A percentile compares a stretch with the other conserved stretches of the same genome.
Evolutionary conservation across 2,888 invertebrate species (phyloP).

Genomic region (Neelides folsomi): DNA sequence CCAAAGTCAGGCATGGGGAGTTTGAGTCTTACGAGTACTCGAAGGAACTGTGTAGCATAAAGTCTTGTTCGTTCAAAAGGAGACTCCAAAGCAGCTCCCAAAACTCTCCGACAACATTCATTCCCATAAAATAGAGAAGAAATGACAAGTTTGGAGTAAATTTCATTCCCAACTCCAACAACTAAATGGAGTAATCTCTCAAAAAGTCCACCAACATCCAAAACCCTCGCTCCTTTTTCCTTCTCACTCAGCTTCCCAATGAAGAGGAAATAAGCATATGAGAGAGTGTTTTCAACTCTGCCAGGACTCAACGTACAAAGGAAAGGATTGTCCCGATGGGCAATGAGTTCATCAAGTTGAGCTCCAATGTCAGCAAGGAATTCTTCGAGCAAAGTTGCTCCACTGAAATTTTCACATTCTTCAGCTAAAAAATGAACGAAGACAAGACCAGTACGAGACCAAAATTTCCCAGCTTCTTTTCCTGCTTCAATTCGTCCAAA

Average conservation of each 20-base stretch:
- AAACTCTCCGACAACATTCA: conserved; percentile 40
- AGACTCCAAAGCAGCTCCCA: conserved; percentile 43
- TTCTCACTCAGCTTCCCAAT: conserved; percentile 59
- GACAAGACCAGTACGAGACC: conserved; percentile 44
- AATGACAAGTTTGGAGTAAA: conserved; percentile 83
- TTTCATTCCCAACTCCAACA: conserved; percentile 61
- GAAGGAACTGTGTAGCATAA: conserved; percentile 82
- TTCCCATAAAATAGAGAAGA: conserved; percentile 76
- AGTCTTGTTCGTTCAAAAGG: conserved; percentile 49
- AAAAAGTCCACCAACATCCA: conserved; percentile 54
- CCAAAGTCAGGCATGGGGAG: conserved; percentile 49
- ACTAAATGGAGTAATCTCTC: conserved; percentile 22
- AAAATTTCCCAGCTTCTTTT: conserved; percentile 38
- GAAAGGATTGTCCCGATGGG: conserved; percentile 60
- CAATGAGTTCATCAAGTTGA: conserved; percentile 55
- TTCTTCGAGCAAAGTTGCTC: conserved; percentile 51
- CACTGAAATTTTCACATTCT: conserved; percentile 43
- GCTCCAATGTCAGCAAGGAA: conserved; percentile 64
- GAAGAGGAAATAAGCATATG: conserved; percentile 87
- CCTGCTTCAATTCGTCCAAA: conserved; percentile 72
- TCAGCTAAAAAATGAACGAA: conserved; percentile 59
- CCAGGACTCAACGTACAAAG: conserved; percentile 79
- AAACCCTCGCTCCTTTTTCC: conserved; percentile 48
- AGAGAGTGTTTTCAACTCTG: conserved; percentile 74
- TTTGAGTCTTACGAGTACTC: conserved; percentile 67